Evolutionary conservation across 2,888 invertebrate species (phyloP), one percentile per base, ranked within the genome.

Genomic region (Carcina quercana): DNA sequence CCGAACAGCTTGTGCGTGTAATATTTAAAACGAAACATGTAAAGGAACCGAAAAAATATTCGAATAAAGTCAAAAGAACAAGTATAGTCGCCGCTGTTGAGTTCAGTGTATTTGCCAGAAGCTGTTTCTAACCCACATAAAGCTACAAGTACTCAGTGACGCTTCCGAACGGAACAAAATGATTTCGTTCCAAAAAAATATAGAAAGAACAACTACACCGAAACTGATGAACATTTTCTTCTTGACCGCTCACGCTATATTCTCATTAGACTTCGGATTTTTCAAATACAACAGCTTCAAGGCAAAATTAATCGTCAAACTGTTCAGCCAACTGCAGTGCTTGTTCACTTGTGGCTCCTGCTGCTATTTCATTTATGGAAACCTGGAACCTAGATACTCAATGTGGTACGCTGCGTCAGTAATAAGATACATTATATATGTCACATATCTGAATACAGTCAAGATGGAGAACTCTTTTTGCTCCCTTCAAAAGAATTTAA

Each of bases 241-340:
- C 13, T 15, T 25, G 13, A 2, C 25, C 3, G 5, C 25, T 11
- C 25, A 31, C 2, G 10, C 13, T 0, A 11, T 25, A 10, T 25
- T 25, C 14, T 31, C 3, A n/a, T 11, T 25, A 2, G 30, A 31
- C 12, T 25, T 17, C 10, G 30, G 30, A n/a, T 31, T 31, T 31
- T 13, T 25, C 3, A 15, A 31, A n/a, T 15, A 21, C 21, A 29
- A 6, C 17, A 15, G 24, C 13, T 14, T n/a, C 8, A 24, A 24
- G 15, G 12, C 13, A 22, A 30, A 24, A 15, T 4, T 30, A 5
- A 12, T 30, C 3, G 4, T 30, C 2, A 30, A 30, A 11, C 4
- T 6, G 6, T 24, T 15, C 7, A 5, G 7, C 12, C 1, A 24
- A 11, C 6, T 7, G 10, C 30, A 24, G 4, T 14, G 13, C 6